These are phyloP conservation scores for Decapterus maruadsi DNA, from an alignment of 2,797 vertebrate genomes.

Conservation along the genomic window DNA sequence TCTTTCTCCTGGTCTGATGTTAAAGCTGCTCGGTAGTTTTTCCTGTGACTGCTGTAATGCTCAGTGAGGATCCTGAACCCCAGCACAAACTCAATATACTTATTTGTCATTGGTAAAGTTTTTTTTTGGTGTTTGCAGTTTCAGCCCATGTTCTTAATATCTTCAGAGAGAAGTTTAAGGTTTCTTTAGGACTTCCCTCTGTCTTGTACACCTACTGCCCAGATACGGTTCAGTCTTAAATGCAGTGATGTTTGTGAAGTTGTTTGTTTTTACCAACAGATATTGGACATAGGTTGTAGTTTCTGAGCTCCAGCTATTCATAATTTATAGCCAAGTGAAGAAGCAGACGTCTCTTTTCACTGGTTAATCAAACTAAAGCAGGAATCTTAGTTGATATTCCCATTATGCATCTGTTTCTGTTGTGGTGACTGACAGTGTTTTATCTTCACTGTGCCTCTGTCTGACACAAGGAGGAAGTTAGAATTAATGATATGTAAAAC, in stretches of 20 bases:
- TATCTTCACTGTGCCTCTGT: not conserved
- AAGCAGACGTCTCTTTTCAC: not conserved
- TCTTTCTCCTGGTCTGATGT: not conserved
- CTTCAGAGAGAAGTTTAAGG: not conserved
- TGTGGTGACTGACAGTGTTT: not conserved
- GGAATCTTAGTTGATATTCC: not conserved
- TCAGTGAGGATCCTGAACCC: conserved; percentile 19
- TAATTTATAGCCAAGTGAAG: not conserved
- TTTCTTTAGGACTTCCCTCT: too few species aligned
- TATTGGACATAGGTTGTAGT: too few species aligned
- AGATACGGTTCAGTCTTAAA: too few species aligned
- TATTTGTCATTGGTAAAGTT: conserved; percentile 32
- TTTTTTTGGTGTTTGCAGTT: conserved; percentile 17
- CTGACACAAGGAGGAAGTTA: not conserved
- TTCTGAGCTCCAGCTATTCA: not conserved
- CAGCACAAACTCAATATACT: conserved; percentile 23
- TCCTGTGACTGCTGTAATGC: not conserved
- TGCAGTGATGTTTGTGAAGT: too few species aligned
- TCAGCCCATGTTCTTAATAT: conserved; percentile 1
- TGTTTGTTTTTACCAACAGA: too few species aligned
- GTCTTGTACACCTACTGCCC: too few species aligned
- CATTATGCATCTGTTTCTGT: not conserved
- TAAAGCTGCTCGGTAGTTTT: not conserved
- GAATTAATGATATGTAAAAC: not conserved
- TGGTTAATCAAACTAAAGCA: not conserved